Base-by-base conservation (phyloP, 2,113 vertebrate genomes). In the Numenius arquata region DNA sequence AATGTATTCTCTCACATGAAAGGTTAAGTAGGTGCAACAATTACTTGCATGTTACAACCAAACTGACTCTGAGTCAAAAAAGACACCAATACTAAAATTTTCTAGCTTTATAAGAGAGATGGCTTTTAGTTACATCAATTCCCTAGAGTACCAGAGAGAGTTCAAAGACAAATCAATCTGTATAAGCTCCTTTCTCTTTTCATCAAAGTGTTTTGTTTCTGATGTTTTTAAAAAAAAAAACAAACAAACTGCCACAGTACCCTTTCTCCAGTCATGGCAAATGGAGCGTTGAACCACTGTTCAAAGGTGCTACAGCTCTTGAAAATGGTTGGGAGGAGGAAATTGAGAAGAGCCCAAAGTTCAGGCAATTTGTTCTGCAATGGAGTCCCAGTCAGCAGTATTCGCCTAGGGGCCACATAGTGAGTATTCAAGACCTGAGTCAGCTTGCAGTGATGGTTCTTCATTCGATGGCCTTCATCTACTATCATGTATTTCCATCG, bases 401-500 rank as follows among this genome's bases (percentile, higher is more conserved):
- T 99, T 61, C 99, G 98, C 9, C 99, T 98, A 5, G 99, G 99
- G 11, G 99, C 99, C 85, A 99, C 99, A 1, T 99, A 99, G 95
- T 99, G 99, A 7, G 99, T 99, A 95, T 99, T 99, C 92, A 99
- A 89, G 97, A 99, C 99, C 97, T 99, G 99, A 29, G 99, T 99
- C 97, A 99, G 97, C 93, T 99, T 99, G 92, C 99, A 99, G 95
- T 99, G 99, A 94, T 99, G 99, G 94, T 99, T 99, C 98, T 99
- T 99, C 99, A 99, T 99, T 32, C 99, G 98, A 96, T 99, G 99
- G 52, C 99, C 99, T 96, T 99, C 99, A 19, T 99, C 99, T 85
- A 99, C 99, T 6, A 99, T 99, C 99, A 99, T 99, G 95, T 99
- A 99, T 95, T 99, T 99, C 99, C 99, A 99, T 81, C 99, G 99